A percentile compares a stretch with the other conserved stretches of the same genome.
These are phyloP conservation scores for Oncorhynchus gorbuscha DNA, from an alignment of 2,113 vertebrate species.

Conservation along the genomic window DNA sequence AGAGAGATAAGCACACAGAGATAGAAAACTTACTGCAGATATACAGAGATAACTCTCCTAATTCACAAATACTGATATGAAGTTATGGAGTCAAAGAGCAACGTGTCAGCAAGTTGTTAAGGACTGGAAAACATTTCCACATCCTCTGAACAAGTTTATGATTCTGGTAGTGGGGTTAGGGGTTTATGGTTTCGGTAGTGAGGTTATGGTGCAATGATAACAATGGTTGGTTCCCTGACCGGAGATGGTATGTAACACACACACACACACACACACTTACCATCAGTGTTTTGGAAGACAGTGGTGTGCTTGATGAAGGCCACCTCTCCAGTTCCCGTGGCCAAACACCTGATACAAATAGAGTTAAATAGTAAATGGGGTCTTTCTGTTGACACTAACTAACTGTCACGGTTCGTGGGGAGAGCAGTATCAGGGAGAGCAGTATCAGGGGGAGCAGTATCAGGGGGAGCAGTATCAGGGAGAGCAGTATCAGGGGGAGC, in stretches of 20 bases:
- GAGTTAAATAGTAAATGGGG: no score
- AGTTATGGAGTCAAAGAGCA: not conserved
- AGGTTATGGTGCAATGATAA: not conserved
- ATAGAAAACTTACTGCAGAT: conserved; percentile 75
- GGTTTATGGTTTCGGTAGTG: not conserved
- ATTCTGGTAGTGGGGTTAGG: not conserved
- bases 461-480: no score
- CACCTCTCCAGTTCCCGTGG: conserved; percentile 76
- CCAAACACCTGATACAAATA: conserved; percentile 76
- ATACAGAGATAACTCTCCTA: no score
- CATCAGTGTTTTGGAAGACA: conserved; percentile 80
- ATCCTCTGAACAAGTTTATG: not conserved
- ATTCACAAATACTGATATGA: no score
- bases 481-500: no score
- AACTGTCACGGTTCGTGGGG: no score
- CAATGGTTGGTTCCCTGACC: no score
- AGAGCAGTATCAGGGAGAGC: no score
- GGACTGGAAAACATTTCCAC: not conserved
- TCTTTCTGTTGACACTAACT: no score
- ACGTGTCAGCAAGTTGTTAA: not conserved
- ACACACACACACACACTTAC: conserved; percentile 60
- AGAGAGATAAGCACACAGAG: not conserved
- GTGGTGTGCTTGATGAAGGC: conserved; percentile 88
- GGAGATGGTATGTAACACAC: not conserved
- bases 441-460: no score